phyloP scores from a whole-genome alignment of 2,888 invertebrate genomes.

The Andricus curvator region DNA sequence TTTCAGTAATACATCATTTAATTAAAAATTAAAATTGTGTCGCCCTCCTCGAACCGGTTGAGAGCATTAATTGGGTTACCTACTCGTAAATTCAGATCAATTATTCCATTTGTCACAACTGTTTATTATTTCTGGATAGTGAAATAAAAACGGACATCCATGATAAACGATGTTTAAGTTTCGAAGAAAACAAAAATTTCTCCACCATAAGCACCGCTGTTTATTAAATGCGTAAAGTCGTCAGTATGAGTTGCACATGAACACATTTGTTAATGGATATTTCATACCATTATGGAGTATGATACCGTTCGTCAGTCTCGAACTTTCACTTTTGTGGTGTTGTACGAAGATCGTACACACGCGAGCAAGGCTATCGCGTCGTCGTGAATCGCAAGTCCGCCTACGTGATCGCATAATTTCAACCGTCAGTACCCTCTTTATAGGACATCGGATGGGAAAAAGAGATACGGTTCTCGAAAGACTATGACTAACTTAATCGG shows the following conservation, averaged over 20 bases:
- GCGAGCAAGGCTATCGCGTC: slow-evolving; percentile 61
- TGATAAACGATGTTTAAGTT: slow-evolving; percentile 12
- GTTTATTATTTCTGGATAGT: slow-evolving; percentile 28
- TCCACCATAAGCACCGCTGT: slow-evolving; percentile 6
- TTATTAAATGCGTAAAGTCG: slow-evolving; percentile 5
- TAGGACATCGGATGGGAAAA: slow-evolving; percentile 5
- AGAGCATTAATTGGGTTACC: slow-evolving; percentile 4
- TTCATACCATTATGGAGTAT: slow-evolving; percentile 59
- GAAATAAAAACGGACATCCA: slow-evolving; percentile 13
- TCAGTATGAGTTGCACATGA: neutral
- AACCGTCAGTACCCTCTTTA: slow-evolving; percentile 39
- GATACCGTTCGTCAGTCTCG: slow-evolving; percentile 66
- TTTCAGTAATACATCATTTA: slow-evolving; percentile 4
- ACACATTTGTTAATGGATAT: slow-evolving; percentile 50
- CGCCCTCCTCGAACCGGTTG: neutral
- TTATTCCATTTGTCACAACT: slow-evolving; percentile 26
- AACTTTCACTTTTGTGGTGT: slow-evolving; percentile 69
- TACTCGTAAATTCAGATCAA: neutral
- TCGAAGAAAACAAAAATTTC: neutral
- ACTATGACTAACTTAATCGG: neutral
- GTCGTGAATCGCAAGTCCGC: slow-evolving; percentile 53
- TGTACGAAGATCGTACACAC: slow-evolving; percentile 46
- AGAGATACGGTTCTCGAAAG: neutral
- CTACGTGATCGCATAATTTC: slow-evolving; percentile 56
- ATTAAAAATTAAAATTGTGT: neutral